Conservation (phyloP, 2,113 vertebrate genomes). For the Kryptolebias marmoratus region DNA sequence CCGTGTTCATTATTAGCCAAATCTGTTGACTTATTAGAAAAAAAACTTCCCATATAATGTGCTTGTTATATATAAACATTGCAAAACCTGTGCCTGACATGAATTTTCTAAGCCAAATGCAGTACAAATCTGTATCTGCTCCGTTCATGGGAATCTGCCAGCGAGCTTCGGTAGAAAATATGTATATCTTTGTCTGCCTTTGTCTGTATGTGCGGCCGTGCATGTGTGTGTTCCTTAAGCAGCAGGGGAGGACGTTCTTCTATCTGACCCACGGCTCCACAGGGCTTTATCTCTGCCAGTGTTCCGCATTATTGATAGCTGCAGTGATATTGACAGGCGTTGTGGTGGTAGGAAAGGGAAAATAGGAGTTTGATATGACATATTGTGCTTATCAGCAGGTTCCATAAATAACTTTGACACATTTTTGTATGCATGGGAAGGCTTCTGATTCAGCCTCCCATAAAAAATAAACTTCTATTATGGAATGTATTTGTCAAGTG, state of each 20-base stretch:
- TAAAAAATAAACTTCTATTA: conserved; percentile 99
- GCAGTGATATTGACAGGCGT: conserved; percentile 98
- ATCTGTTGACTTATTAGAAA: no score
- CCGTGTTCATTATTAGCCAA: no score
- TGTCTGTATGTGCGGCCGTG: conserved; percentile 7
- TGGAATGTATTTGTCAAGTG: conserved; percentile 99
- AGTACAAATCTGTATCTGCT: not conserved
- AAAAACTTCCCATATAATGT: not conserved
- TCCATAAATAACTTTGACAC: conserved; percentile 99
- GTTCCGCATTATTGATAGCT: conserved; percentile 99
- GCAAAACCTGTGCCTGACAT: not conserved
- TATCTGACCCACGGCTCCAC: conserved; percentile 86
- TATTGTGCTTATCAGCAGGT: conserved; percentile 99
- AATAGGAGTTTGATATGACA: conserved; percentile 99
- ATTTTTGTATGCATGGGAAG: conserved; percentile 99
- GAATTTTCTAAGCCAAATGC: not conserved
- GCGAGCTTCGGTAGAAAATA: conserved; percentile 5
- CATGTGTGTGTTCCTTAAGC: conserved; percentile 56
- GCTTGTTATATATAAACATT: not conserved
- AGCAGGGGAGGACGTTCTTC: conserved; percentile 80
- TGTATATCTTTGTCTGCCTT: conserved; percentile 20
- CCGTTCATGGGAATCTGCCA: conserved; percentile 8
- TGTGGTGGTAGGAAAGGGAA: conserved; percentile 87
- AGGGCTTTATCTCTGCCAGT: conserved; percentile 87
- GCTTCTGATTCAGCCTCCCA: conserved; percentile 99